Conservation (phyloP, 2,888 invertebrate species). For the Nymphalis polychloros region DNA sequence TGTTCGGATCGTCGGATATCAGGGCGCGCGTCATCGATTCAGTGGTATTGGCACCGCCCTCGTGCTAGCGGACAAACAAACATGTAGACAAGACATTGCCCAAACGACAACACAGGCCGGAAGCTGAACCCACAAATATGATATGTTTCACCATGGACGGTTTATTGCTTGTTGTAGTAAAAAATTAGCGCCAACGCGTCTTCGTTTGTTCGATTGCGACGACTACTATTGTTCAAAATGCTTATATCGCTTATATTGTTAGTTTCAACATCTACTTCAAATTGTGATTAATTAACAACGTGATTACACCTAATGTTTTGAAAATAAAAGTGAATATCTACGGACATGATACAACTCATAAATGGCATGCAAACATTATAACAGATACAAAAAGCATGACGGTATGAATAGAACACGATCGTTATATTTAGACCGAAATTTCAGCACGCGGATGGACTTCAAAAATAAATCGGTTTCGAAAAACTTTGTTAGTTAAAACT, state of each 20-base stretch:
- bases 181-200: constrained; percentile 74
- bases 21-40: constrained; percentile 97
- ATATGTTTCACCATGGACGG: constrained; percentile 47
- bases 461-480: constrained; percentile 76
- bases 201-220: constrained; percentile 49
- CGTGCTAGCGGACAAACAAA: constrained; percentile 90
- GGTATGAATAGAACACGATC: constrained; percentile 55
- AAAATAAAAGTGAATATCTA: constrained; percentile 45
- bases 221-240: constrained; percentile 58
- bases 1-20: constrained; percentile 95
- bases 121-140: constrained; percentile 45
- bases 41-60: constrained; percentile 95
- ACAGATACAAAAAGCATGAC: constrained; percentile 74
- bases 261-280: constrained; percentile 62
- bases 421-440: constrained; percentile 38
- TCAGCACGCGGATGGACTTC: constrained; percentile 67
- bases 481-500: constrained; percentile 73
- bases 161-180: constrained; percentile 78
- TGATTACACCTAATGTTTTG: constrained; percentile 40
- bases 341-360: constrained; percentile 68
- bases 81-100: constrained; percentile 73
- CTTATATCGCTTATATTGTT: constrained; percentile 55
- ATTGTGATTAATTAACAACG: constrained; percentile 41
- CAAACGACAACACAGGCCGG: constrained; percentile 60
- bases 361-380: constrained; percentile 70